Conservation (phyloP, 2,888 invertebrate genomes). For the Dynastes maya region DNA sequence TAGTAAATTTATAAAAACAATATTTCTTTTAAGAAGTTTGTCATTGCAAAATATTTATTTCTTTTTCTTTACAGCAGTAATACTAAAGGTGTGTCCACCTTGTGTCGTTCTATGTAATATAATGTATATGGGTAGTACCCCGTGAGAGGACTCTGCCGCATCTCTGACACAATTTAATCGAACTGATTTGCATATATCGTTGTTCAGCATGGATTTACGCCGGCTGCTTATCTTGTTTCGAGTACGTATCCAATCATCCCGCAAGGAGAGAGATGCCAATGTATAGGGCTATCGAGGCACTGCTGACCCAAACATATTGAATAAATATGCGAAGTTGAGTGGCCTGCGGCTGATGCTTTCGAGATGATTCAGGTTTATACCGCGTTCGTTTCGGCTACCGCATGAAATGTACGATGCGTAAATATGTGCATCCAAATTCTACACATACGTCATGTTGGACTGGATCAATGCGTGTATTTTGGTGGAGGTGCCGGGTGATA, state of each 20-base stretch:
- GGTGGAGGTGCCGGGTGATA: constrained; percentile 1
- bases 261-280: not conserved
- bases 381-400: not conserved
- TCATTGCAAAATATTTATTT: too few relatives aligned
- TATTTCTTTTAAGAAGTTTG: too few relatives aligned
- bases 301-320: constrained; percentile 24
- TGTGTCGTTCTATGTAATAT: too few relatives aligned
- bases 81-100: too few relatives aligned
- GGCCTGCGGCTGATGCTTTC: constrained; percentile 23
- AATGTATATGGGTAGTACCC: not conserved
- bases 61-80: too few relatives aligned
- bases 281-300: constrained; percentile 2
- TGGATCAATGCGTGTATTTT: not conserved
- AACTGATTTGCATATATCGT: constrained; percentile 38
- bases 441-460: not conserved
- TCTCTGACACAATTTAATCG: constrained; percentile 27
- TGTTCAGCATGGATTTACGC: constrained; percentile 20
- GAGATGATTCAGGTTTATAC: not conserved
- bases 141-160: constrained; percentile 25
- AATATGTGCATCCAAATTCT: constrained; percentile 1
- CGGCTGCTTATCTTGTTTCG: constrained; percentile 36
- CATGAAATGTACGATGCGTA: not conserved
- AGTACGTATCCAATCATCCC: constrained; percentile 33
- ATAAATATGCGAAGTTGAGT: constrained; percentile 27
- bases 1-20: too few relatives aligned